These are phyloP conservation scores for Eupithecia insigniata DNA, from an alignment of 2,888 invertebrate species.

Conservation along the genomic window DNA sequence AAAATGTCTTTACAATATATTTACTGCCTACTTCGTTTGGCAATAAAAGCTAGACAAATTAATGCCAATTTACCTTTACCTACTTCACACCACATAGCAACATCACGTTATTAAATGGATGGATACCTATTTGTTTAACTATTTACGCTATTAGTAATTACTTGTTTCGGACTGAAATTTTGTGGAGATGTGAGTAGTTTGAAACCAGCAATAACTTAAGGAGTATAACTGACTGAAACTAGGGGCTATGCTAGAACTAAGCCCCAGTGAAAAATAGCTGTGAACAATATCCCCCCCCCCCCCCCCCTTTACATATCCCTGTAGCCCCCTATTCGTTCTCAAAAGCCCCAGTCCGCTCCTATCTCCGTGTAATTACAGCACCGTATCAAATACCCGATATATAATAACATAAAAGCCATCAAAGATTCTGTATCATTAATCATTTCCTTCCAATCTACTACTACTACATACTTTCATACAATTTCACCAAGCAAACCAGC, in stretches of 20 bases:
- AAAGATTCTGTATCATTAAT: slow-evolving; percentile 37
- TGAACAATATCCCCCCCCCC: too few species aligned
- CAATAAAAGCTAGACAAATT: not conserved
- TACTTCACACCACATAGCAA: not conserved
- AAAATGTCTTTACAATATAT: not conserved
- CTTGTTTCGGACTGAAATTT: too few species aligned
- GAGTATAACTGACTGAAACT: too few species aligned
- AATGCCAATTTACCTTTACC: not conserved
- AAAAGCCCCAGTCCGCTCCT: not conserved
- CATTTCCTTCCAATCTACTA: slow-evolving; percentile 32
- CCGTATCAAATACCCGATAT: slow-evolving; percentile 7
- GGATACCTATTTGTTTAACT: too few species aligned
- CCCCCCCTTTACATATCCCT: too few species aligned
- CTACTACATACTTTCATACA: slow-evolving; percentile 29
- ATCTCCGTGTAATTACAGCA: not conserved
- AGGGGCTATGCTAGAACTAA: too few species aligned
- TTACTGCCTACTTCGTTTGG: not conserved
- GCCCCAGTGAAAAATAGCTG: too few species aligned
- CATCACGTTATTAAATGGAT: too few species aligned
- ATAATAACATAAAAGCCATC: slow-evolving; percentile 29
- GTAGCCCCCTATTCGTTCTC: not conserved
- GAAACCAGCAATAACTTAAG: too few species aligned
- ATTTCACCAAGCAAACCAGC: not conserved
- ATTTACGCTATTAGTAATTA: too few species aligned
- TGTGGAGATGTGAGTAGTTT: too few species aligned